Base-by-base conservation (phyloP, 2,888 invertebrate genomes). In the Artemia sinica region DNA sequence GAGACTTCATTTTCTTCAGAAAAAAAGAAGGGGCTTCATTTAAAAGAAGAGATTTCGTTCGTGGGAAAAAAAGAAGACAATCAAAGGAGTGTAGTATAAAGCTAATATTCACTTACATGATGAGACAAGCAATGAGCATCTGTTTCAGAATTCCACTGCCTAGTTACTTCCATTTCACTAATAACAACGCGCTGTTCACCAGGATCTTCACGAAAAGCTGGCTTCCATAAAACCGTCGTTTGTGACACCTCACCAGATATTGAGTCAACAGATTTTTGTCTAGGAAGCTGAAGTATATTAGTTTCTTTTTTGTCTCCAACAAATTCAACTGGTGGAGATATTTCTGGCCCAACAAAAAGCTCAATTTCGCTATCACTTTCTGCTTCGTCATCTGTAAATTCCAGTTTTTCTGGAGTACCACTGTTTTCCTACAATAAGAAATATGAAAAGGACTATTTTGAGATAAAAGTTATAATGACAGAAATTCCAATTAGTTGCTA, bases 181-280 rank as follows among this genome's bases (percentile, higher is more conserved):
- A 28, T 10, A 28, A 58, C 63, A 28, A 11, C 63, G 10, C 9
- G 14, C 63, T n/a, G 63, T 28, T 58, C 63, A 18, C 63, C 63
- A 10, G n/a, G n/a, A 8, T n/a, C 28, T 28, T n/a, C 14, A 58
- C 63, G 9, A 41, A 41, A 41, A 41, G 41, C 41, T 28, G 14
- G 14, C 63, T n/a, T 58, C 11, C 63, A 18, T 28, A 58, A n/a
- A 58, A 58, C 63, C n/a, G 63, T 58, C 9, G 63, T 18, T 28
- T 58, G 63, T 28, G 63, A 58, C 8, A 18, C 63, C 8, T 58
- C 63, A 58, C 63, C 63, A 28, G 63, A 58, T 28, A 86, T 88
- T 50, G 89, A 90, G 67, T 87, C 88, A 77, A 88, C 89, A 9
- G 86, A 70, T 66, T 70, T 70, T 58, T 70, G 86, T 8, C 87